Evolutionary conservation across 1,140 invertebrate species (phyloP).

Genomic region (Drosophila lacteicornis): DNA sequence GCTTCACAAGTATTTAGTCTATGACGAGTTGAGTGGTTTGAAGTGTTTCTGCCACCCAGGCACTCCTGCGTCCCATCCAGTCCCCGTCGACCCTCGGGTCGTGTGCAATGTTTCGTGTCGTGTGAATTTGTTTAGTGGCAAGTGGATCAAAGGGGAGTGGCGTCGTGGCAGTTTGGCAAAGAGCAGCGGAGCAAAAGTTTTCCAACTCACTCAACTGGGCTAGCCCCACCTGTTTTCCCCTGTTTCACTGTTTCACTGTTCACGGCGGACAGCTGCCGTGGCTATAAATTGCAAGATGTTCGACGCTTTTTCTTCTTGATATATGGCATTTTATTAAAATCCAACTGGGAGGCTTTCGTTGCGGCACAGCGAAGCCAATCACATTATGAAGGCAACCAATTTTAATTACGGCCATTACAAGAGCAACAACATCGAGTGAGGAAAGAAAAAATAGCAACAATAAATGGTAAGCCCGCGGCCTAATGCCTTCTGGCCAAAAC

Average conservation of each 20-base stretch:
- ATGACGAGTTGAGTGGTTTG: slow-evolving; percentile 74
- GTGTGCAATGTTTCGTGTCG: slow-evolving; percentile 58
- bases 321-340: slow-evolving; percentile 67
- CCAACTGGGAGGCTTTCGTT: slow-evolving; percentile 16
- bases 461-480: slow-evolving; percentile 50
- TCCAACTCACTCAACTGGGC: slow-evolving; percentile 23
- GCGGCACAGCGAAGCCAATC: slow-evolving; percentile 60
- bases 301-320: slow-evolving; percentile 65
- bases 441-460: slow-evolving; percentile 30
- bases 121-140: slow-evolving; percentile 77
- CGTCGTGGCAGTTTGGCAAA: slow-evolving; percentile 12
- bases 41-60: slow-evolving; percentile 49
- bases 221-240: slow-evolving; percentile 1
- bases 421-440: slow-evolving; percentile 19
- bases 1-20: slow-evolving; percentile 77
- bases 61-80: not conserved
- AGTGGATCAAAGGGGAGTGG: slow-evolving; percentile 23
- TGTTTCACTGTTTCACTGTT: not conserved
- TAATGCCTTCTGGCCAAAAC: slow-evolving; percentile 76
- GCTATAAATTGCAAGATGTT: slow-evolving; percentile 57
- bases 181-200: slow-evolving; percentile 55
- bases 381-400: slow-evolving; percentile 80
- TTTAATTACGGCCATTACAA: slow-evolving; percentile 80
- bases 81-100: slow-evolving; percentile 18
- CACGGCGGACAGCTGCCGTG: slow-evolving; percentile 14